Percentiles rank a stretch among this genome's conserved stretches.
These are phyloP conservation scores for Montipora capricornis DNA, from an alignment of 64 coral and sea anemone species.

Conservation along the genomic window DNA sequence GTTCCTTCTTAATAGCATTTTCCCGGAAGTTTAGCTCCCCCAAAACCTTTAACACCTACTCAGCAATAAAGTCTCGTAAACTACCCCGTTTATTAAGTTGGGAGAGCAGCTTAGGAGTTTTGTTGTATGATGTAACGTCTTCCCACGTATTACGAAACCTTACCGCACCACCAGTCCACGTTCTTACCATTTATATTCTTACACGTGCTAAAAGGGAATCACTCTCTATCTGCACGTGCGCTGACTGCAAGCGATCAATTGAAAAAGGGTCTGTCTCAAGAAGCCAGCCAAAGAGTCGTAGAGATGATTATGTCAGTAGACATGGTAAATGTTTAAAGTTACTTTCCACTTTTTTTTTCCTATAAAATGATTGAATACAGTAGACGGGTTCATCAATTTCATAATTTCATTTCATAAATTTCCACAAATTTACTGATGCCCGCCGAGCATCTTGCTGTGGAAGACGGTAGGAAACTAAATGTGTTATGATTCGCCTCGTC, in stretches of 20 bases:
- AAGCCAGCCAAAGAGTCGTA: no score
- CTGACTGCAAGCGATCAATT: neutral
- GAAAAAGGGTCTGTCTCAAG: no score
- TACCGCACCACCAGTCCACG: neutral
- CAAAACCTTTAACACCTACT: neutral
- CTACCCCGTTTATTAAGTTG: neutral
- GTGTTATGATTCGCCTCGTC: neutral
- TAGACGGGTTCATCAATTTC: neutral
- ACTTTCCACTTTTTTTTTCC: neutral
- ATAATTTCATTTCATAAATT: neutral
- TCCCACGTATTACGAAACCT: neutral
- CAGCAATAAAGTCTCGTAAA: neutral
- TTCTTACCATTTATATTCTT: neutral
- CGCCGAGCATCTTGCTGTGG: neutral
- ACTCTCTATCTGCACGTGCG: neutral
- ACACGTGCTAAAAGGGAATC: neutral
- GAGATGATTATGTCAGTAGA: no score
- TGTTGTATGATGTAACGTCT: neutral
- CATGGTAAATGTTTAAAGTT: no score
- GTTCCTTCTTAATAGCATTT: neutral
- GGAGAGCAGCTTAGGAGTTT: neutral
- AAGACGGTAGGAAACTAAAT: neutral
- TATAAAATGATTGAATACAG: neutral
- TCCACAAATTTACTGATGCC: neutral
- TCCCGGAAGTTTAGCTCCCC: neutral